Conservation (phyloP, 2,113 vertebrate species). For the Scophthalmus maximus region DNA sequence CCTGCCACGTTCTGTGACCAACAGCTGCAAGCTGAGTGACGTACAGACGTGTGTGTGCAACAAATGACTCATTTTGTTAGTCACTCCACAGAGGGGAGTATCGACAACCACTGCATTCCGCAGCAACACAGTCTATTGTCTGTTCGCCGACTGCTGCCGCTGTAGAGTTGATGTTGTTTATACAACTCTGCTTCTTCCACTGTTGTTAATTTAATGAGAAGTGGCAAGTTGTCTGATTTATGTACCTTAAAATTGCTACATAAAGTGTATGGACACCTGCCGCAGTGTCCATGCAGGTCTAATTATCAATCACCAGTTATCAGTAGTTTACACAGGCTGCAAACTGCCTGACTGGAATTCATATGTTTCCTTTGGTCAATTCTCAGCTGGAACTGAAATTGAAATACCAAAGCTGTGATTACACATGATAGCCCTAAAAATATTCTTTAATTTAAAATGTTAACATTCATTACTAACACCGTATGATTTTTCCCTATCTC, state of each 20-base stretch:
- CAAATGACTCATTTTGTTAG: not conserved
- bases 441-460: not conserved
- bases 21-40: too few relatives aligned
- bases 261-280: too few relatives aligned
- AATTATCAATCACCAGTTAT: not conserved
- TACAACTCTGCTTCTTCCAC: too few relatives aligned
- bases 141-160: too few relatives aligned
- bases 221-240: not conserved
- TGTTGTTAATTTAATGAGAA: too few relatives aligned
- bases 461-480: not conserved
- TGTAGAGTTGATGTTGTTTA: too few relatives aligned
- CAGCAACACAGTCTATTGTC: too few relatives aligned
- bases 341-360: not conserved
- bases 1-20: not conserved
- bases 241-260: not conserved
- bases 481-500: not conserved
- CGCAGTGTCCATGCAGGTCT: not conserved
- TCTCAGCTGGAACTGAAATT: not conserved
- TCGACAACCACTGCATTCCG: too few relatives aligned
- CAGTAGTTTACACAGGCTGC: not conserved
- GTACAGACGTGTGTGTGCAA: not conserved
- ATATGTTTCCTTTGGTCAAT: not conserved
- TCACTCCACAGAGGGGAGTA: too few relatives aligned
- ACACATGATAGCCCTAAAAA: not conserved
- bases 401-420: not conserved